Percentiles rank a stretch among this genome's conserved stretches.
These are phyloP conservation scores for Pygocentrus nattereri DNA, from an alignment of 2,797 vertebrate genomes.

Conservation along the genomic window DNA sequence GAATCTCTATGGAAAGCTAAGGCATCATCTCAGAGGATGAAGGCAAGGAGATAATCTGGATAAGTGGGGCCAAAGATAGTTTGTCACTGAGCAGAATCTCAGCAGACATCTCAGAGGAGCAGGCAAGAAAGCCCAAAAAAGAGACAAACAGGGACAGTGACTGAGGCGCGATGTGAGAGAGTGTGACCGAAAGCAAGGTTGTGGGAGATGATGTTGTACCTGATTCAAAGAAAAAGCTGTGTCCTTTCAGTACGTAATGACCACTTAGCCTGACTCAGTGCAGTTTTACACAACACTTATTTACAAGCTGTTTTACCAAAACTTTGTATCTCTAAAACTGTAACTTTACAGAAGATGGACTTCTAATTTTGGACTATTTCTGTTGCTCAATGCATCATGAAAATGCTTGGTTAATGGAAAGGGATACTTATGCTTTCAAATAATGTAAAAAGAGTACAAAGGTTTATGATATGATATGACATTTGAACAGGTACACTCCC, in stretches of 20 bases:
- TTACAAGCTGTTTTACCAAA: no score
- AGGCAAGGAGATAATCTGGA: slow-evolving; percentile 33
- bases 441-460: no score
- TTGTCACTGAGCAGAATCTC: slow-evolving; percentile 31
- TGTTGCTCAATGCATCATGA: no score
- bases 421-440: no score
- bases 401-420: no score
- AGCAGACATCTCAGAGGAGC: slow-evolving; percentile 27
- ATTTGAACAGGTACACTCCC: no score
- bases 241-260: slow-evolving; percentile 35
- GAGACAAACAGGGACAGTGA: slow-evolving; percentile 41
- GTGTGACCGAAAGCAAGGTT: neutral
- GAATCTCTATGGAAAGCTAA: slow-evolving; percentile 26
- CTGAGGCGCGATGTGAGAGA: slow-evolving; percentile 15
- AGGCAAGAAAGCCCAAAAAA: slow-evolving; percentile 39
- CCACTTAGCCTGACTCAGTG: slow-evolving; percentile 9
- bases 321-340: no score
- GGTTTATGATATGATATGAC: no score
- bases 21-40: slow-evolving; percentile 29
- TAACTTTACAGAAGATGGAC: no score
- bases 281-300: neutral
- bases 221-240: slow-evolving; percentile 15
- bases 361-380: no score
- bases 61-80: slow-evolving; percentile 24
- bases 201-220: slow-evolving; percentile 37